Evolutionary conservation across 2,113 vertebrate genomes (phyloP), one percentile per base, ranked within the genome.

Genomic region (Mustela lutreola): DNA sequence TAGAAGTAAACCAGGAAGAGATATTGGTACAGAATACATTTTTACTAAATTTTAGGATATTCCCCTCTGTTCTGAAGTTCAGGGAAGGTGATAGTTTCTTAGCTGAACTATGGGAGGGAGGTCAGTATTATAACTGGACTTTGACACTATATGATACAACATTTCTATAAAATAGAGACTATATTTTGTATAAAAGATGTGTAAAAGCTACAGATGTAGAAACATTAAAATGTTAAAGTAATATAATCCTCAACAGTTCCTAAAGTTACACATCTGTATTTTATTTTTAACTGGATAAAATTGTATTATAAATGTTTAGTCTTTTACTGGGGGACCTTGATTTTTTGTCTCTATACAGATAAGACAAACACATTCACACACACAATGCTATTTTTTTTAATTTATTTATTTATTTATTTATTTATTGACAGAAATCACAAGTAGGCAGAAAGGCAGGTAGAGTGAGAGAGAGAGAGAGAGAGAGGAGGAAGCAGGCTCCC

Each of bases 1-100:
- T 93, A 97, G 67, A 31, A 97, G 80, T 50, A 97, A 98, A 98
- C 82, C 81, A 98, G 18, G 19, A 75, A 31, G 80, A 98, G 65
- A 97, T 94, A 83, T 92, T 85, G 31, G 70, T 96, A 24, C 48
- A 48, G 48, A 70, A 71, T 73, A 56, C 2, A n/a, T 60, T 82
- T 96, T 92, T 89, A 71, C 24, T 56, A 76, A 63, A 71, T 50
- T 42, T 67, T 58, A 56, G 36, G 10, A 31, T 90, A 45, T 33
- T 83, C 45, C 50, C 2, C 2, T 89, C 18, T 92, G 45, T 73
- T 79, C 14, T 73, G 26, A 89, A 53, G 2, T n/a, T 15, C 53
- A 70, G 6, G 26, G 19, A 39, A 39, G 4, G 3, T 75, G 8
- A n/a, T 62, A 63, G 53, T 16, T 28, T 83, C 70, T 96, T 60